Percentiles rank a stretch among this genome's conserved stretches.
Evolutionary conservation across 2,113 vertebrate genomes (phyloP).

Genomic region (Brienomyrus brachyistius): DNA sequence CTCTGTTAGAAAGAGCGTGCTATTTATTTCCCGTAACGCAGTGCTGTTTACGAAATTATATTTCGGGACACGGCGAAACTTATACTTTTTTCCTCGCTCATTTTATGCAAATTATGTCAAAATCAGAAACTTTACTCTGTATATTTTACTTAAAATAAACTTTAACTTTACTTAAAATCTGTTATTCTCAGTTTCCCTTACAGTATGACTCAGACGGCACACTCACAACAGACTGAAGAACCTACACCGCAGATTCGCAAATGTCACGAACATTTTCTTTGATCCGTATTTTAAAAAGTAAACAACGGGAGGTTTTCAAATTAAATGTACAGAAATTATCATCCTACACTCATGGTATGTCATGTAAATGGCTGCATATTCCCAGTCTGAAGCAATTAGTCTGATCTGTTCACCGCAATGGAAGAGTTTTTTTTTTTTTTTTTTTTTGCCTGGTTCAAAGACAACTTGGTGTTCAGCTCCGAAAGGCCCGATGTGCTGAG

Average conservation of each 20-base stretch:
- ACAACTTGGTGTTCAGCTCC: background rate
- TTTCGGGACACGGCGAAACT: background rate
- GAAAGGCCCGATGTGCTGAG: background rate
- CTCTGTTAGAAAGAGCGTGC: background rate
- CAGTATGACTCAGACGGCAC: background rate
- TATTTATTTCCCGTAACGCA: background rate
- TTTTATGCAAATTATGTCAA: background rate
- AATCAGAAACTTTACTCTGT: background rate
- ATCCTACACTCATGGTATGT: background rate
- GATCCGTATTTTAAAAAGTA: background rate
- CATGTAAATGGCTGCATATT: background rate
- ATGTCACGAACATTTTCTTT: background rate
- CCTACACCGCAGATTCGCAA: background rate
- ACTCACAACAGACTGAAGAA: background rate
- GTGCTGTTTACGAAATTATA: background rate
- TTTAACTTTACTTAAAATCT: background rate
- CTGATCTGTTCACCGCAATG: background rate
- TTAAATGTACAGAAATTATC: background rate
- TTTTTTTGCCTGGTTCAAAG: background rate
- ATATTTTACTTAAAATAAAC: background rate
- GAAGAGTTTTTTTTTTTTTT: too few species aligned
- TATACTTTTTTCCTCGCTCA: background rate
- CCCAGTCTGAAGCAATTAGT: background rate
- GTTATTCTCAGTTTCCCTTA: background rate
- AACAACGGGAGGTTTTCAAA: background rate